phyloP scores from a whole-genome alignment of 2,113 vertebrate genomes.

The Dissostichus mawsoni region DNA sequence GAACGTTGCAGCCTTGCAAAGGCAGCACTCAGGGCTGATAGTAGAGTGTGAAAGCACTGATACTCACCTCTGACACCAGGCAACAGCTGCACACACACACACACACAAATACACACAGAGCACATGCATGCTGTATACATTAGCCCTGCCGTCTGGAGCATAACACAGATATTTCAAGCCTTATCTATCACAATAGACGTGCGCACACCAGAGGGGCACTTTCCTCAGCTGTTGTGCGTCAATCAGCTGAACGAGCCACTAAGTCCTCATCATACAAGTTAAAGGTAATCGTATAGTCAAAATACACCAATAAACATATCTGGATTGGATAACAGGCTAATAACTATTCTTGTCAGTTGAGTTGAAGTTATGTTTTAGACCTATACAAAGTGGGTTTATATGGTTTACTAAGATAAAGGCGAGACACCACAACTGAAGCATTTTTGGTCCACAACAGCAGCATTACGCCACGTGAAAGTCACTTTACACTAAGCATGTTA shows the following conservation, averaged over 20 bases:
- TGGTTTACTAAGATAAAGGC: background rate
- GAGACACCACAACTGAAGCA: background rate
- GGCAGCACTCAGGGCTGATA: background rate
- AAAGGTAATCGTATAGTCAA: background rate
- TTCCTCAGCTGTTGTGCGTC: constrained; percentile 28
- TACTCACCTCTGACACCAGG: constrained; percentile 38
- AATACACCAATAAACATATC: background rate
- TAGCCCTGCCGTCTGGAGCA: constrained; percentile 15
- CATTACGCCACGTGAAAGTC: background rate
- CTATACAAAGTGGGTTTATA: constrained; percentile 10
- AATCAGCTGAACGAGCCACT: constrained; percentile 12
- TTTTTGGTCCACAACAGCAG: background rate
- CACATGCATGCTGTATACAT: constrained; percentile 27
- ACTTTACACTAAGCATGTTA: background rate
- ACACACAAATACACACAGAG: constrained; percentile 15
- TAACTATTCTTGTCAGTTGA: background rate
- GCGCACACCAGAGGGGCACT: background rate
- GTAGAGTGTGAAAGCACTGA: constrained; percentile 20
- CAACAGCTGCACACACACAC: constrained; percentile 56
- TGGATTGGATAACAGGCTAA: background rate
- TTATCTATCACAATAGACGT: constrained; percentile 14
- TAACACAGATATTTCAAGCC: constrained; percentile 30
- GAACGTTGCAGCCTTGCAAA: constrained; percentile 21
- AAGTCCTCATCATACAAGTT: background rate
- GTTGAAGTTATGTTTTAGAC: background rate